Evolutionary conservation across 2,113 vertebrate genomes (phyloP).

Genomic region (Todiramphus chloris): DNA sequence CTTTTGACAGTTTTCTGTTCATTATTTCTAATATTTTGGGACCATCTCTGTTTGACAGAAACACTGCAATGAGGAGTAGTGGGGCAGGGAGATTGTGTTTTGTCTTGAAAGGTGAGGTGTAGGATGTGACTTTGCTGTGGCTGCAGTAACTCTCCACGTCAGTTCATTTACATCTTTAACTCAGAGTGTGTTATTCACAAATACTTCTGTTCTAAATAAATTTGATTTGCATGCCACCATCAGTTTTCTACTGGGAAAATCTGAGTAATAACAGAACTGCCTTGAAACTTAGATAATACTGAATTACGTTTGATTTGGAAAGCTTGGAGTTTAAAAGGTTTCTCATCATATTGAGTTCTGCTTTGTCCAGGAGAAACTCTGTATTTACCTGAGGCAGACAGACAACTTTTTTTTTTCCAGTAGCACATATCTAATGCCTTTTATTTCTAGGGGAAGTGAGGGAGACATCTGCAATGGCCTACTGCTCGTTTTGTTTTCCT

Average conservation of each 20-base stretch:
- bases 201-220: not conserved
- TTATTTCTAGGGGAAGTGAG: not conserved
- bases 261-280: not conserved
- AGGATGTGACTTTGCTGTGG: not conserved
- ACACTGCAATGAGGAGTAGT: fast-evolving
- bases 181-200: not conserved
- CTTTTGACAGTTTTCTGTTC: not conserved
- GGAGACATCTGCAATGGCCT: not conserved
- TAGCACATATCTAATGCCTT: not conserved
- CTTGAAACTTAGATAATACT: not conserved
- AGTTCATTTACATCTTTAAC: not conserved
- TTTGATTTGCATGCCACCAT: not conserved
- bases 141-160: not conserved
- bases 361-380: not conserved
- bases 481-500: not conserved
- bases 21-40: not conserved
- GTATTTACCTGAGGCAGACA: not conserved
- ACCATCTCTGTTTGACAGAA: not conserved
- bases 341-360: not conserved
- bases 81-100: not conserved
- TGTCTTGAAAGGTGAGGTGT: too few species aligned
- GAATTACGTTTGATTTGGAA: not conserved
- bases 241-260: not conserved
- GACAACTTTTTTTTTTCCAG: not conserved
- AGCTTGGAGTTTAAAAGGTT: not conserved